Evolutionary conservation across 2,888 invertebrate species (phyloP).

Genomic region (Diarsia brunnea): DNA sequence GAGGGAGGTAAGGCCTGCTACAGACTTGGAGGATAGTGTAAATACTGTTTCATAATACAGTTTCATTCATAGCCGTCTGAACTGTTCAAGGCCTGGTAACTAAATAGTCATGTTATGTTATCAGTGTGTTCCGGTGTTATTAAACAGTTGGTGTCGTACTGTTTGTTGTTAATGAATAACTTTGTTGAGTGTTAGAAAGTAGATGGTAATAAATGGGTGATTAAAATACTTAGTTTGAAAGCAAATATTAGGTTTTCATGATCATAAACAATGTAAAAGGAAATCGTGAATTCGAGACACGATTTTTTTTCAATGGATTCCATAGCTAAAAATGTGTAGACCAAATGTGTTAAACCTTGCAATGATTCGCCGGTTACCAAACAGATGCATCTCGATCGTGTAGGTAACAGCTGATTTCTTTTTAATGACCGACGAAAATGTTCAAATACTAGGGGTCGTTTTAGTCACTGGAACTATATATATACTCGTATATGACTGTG

Average conservation of each 20-base stretch:
- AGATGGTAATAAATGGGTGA: constrained; percentile 22
- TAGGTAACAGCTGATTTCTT: not conserved
- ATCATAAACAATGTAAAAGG: not conserved
- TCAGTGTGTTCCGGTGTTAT: constrained; percentile 71
- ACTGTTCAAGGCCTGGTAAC: constrained; percentile 72
- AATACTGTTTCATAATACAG: constrained; percentile 73
- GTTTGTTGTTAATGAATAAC: constrained; percentile 45
- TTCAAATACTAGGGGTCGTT: not conserved
- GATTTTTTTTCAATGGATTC: not conserved
- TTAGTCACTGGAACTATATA: not conserved
- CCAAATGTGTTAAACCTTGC: not conserved
- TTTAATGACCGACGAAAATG: not conserved
- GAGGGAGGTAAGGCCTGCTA: constrained; percentile 72
- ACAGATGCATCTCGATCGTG: not conserved
- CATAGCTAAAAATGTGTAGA: not conserved
- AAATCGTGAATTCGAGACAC: not conserved
- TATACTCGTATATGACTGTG: not conserved
- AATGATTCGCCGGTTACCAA: not conserved
- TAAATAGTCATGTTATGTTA: constrained; percentile 73
- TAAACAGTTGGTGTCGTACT: constrained; percentile 55
- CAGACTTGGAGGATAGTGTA: constrained; percentile 76
- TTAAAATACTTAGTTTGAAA: constrained; percentile 17
- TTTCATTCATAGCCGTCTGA: constrained; percentile 59
- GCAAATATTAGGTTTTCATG: not conserved
- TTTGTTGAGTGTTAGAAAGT: constrained; percentile 46